Evolutionary conservation across 2,888 invertebrate genomes (phyloP).

Genomic region (Acrobasis repandana): DNA sequence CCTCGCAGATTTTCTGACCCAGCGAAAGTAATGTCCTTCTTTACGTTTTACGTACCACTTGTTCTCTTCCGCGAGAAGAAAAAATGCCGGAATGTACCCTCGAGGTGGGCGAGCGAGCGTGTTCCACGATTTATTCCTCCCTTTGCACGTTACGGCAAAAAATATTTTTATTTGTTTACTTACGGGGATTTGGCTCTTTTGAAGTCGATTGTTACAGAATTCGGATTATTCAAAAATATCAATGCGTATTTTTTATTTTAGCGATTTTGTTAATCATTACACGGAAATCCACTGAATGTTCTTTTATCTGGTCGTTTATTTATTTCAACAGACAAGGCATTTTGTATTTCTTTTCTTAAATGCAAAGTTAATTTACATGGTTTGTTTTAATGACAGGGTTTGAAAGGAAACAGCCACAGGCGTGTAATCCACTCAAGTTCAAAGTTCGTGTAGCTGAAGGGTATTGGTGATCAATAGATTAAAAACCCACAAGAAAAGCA

Average conservation of each 20-base stretch:
- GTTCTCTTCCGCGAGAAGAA: conserved; percentile 70
- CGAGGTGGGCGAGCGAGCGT: conserved; percentile 68
- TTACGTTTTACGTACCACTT: conserved; percentile 78
- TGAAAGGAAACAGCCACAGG: background rate
- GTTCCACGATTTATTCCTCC: conserved; percentile 72
- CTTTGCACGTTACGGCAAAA: conserved; percentile 69
- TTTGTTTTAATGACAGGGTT: background rate
- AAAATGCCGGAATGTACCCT: conserved; percentile 70
- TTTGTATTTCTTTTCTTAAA: conserved; percentile 1
- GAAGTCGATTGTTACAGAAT: conserved; percentile 70
- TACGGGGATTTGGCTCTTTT: conserved; percentile 75
- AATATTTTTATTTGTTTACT: conserved; percentile 77
- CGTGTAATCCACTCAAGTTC: background rate
- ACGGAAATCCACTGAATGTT: background rate
- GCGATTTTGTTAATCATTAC: conserved; percentile 37
- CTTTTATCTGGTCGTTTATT: background rate
- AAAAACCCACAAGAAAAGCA: conserved; percentile 36
- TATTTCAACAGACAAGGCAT: background rate
- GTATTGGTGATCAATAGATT: conserved; percentile 28
- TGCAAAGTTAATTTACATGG: background rate
- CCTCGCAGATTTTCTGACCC: conserved; percentile 80
- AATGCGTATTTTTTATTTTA: conserved; percentile 53
- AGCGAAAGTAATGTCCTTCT: conserved; percentile 77
- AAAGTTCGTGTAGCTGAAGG: background rate
- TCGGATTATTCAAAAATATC: conserved; percentile 60